Evolutionary conservation across 2,113 vertebrate genomes (phyloP).

Genomic region (Cryptotis parvus): DNA sequence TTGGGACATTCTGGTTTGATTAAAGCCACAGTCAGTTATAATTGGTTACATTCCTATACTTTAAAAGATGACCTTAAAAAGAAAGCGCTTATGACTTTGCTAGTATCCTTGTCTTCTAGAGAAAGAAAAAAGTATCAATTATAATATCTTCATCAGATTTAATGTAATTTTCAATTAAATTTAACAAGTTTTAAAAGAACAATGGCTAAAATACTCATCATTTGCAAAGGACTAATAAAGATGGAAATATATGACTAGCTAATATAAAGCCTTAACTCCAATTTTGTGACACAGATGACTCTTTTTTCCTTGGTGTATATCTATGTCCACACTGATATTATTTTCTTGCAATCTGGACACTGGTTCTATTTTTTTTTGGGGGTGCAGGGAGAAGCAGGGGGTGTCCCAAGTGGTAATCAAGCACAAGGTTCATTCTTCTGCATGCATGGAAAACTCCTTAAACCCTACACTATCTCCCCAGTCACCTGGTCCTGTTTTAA

Average conservation of each 20-base stretch:
- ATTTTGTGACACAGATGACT: background rate
- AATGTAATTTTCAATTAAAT: slow-evolving; percentile 52
- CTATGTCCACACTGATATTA: background rate
- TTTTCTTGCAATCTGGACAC: background rate
- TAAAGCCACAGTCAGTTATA: background rate
- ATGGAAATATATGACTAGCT: background rate
- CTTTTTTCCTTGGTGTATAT: background rate
- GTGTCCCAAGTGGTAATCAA: no score
- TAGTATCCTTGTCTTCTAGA: slow-evolving; percentile 24
- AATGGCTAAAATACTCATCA: slow-evolving; percentile 4
- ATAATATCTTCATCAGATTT: slow-evolving; percentile 43
- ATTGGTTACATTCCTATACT: slow-evolving; percentile 8
- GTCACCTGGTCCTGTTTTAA: background rate
- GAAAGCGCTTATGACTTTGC: slow-evolving; percentile 18
- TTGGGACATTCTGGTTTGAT: background rate
- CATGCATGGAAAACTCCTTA: no score
- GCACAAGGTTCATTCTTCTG: no score
- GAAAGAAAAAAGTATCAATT: slow-evolving; percentile 38
- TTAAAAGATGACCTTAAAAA: slow-evolving; percentile 18
- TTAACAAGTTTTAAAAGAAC: background rate
- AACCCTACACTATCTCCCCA: no score
- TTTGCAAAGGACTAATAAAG: slow-evolving; percentile 2
- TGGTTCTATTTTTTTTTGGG: no score
- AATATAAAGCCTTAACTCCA: background rate
- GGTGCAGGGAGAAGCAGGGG: no score